Base-by-base conservation (phyloP, 53 echinoderm and acorn worm species). In the Luidia sarsii region DNA sequence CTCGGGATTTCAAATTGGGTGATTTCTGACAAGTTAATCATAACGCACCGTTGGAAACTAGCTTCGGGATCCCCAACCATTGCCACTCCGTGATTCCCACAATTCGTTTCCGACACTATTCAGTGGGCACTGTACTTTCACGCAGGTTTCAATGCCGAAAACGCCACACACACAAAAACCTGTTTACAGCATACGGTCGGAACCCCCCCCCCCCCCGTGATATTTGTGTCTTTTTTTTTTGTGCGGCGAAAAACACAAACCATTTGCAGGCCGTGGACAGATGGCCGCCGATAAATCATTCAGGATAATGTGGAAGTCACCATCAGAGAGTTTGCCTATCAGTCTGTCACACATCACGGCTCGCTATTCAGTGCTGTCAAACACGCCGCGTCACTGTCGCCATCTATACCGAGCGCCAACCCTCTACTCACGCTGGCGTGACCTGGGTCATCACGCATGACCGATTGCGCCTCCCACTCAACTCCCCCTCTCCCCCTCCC, bases 321-420 rank as follows among this genome's bases (percentile, higher is more conserved):
- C n/a, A 23, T 48, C 32, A 33, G 32, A 46, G 61, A 19, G 31
- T 30, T 13, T 1, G 27, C 48, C 45, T 46, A 77, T 77, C 60
- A 29, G 77, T 77, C 61, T 77, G 77, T 35, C 45, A 77, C 77
- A 77, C 77, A 77, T 57, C 46, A 37, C 22, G 61, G 48, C 60
- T 24, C 56, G 59, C 48, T 59, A 39, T 57, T 75, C 22, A 32
- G 11, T 60, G 77, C 77, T 77, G 77, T 77, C 77, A 31, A 77
- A 77, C 59, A 46, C 46, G 77, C 60, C 62, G 77, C 77, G 61
- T 77, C 77, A 27, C 60, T 77, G 77, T 60, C 77, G 77, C 77
- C 77, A 77, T 4, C n/a, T n/a, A n/a, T n/a, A n/a, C n/a, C n/a
- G n/a, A n/a, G n/a, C n/a, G n/a, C n/a, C n/a, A n/a, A n/a, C n/a